phyloP scores from a whole-genome alignment of 2,113 vertebrate species.

The Oryzias javanicus region DNA sequence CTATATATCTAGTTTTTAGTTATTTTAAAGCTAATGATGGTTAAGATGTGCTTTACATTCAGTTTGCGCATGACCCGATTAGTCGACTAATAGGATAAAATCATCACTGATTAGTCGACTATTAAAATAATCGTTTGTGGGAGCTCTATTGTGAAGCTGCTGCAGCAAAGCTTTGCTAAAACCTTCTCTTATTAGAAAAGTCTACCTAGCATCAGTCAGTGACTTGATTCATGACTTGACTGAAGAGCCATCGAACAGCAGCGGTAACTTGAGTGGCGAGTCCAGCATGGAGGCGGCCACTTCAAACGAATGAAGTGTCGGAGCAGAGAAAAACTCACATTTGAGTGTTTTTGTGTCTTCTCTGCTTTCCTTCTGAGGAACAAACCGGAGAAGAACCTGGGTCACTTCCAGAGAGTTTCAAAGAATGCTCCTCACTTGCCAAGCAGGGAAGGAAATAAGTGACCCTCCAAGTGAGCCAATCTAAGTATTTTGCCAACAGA shows the following conservation, averaged over 20 bases:
- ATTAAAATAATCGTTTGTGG: too few relatives aligned
- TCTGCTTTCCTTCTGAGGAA: slow-evolving; percentile 19
- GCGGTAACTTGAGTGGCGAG: slow-evolving; percentile 35
- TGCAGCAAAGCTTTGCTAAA: too few relatives aligned
- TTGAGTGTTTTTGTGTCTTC: slow-evolving; percentile 35
- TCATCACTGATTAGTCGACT: too few relatives aligned
- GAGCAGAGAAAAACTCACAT: slow-evolving; percentile 24
- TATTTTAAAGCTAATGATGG: too few relatives aligned
- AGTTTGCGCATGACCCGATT: too few relatives aligned
- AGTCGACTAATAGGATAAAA: too few relatives aligned
- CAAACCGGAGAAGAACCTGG: slow-evolving; percentile 40
- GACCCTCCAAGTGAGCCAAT: slow-evolving; percentile 62
- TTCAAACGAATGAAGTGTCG: slow-evolving; percentile 34
- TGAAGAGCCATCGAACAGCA: slow-evolving; percentile 26
- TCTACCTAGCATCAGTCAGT: slow-evolving; percentile 37
- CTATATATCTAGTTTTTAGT: too few relatives aligned
- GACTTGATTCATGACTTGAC: too few relatives aligned
- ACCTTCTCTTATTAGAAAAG: not conserved
- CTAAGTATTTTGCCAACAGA: slow-evolving; percentile 50
- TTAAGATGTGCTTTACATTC: too few relatives aligned
- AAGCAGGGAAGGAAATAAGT: slow-evolving; percentile 63
- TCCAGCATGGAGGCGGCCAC: slow-evolving; percentile 40
- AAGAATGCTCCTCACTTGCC: slow-evolving; percentile 64
- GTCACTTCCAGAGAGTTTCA: slow-evolving; percentile 64
- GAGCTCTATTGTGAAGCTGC: too few relatives aligned